phyloP scores from a whole-genome alignment of 2,113 vertebrate genomes.

The Cnemophilus loriae region DNA sequence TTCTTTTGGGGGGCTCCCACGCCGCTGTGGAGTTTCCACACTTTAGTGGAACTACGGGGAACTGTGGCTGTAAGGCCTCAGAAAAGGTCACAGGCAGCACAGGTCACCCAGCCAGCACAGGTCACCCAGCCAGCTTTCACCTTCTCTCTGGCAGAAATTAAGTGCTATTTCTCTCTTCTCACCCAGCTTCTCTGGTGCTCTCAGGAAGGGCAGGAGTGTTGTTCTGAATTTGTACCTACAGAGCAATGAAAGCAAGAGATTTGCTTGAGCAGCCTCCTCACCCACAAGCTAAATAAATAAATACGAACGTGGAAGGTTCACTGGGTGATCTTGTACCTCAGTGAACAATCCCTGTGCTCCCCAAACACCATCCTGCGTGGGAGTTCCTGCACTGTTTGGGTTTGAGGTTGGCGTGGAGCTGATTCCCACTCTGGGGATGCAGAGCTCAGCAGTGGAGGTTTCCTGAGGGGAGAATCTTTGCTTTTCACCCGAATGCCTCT shows the following conservation, averaged over 20 bases:
- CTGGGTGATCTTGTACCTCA: background rate
- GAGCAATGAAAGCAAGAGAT: background rate
- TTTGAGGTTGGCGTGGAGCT: background rate
- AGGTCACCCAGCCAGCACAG: background rate
- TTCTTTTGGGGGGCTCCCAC: background rate
- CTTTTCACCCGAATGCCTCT: background rate
- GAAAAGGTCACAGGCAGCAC: background rate
- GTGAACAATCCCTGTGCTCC: background rate
- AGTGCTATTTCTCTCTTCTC: background rate
- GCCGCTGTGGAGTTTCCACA: background rate
- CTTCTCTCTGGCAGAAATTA: background rate
- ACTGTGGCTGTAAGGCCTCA: background rate
- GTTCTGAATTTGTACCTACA: background rate
- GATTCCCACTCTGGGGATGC: background rate
- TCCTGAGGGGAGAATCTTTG: background rate
- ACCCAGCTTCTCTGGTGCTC: background rate
- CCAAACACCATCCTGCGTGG: background rate
- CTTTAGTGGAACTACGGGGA: background rate
- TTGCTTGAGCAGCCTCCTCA: background rate
- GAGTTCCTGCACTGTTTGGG: background rate
- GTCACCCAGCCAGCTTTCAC: background rate
- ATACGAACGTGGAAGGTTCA: accelerated
- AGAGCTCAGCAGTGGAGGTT: background rate
- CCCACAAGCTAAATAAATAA: background rate
- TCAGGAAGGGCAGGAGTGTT: background rate